Percentiles rank a stretch among this genome's conserved stretches.
These are phyloP conservation scores for Falco rusticolus DNA, from an alignment of 2,797 vertebrate genomes.

Conservation along the genomic window DNA sequence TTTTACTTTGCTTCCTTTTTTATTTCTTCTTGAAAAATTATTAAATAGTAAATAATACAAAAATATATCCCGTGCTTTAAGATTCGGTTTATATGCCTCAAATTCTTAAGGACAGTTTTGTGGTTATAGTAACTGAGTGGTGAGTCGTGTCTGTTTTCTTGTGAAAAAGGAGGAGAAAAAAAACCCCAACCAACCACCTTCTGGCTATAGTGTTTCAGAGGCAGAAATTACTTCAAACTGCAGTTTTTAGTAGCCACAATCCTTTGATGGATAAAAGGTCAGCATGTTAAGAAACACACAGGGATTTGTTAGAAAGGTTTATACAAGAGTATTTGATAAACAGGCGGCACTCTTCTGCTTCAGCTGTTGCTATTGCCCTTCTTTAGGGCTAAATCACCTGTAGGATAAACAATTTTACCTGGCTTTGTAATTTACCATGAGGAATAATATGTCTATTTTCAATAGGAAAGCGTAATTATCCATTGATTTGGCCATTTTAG, in stretches of 20 bases:
- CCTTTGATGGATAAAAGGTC: not conserved
- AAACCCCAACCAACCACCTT: rapidly evolving
- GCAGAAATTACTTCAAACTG: not conserved
- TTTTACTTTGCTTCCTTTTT: not conserved
- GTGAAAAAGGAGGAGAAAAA: not conserved
- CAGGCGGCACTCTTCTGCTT: not conserved
- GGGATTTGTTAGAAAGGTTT: not conserved
- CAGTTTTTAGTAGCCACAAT: not conserved
- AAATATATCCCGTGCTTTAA: not conserved
- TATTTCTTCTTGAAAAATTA: not conserved
- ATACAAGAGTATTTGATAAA: not conserved
- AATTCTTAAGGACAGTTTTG: not conserved
- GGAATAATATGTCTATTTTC: not conserved
- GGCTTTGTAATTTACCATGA: not conserved
- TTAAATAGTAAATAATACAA: not conserved
- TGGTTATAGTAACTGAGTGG: not conserved
- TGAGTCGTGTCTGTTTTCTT: not conserved
- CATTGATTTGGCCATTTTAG: not conserved
- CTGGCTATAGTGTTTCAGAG: not conserved
- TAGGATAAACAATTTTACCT: not conserved
- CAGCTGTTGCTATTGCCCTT: not conserved
- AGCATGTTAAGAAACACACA: not conserved
- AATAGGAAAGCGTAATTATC: not conserved
- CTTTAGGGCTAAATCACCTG: not conserved
- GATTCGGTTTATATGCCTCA: not conserved